Conservation (phyloP, 2,888 invertebrate species). For the Cabera pusaria region DNA sequence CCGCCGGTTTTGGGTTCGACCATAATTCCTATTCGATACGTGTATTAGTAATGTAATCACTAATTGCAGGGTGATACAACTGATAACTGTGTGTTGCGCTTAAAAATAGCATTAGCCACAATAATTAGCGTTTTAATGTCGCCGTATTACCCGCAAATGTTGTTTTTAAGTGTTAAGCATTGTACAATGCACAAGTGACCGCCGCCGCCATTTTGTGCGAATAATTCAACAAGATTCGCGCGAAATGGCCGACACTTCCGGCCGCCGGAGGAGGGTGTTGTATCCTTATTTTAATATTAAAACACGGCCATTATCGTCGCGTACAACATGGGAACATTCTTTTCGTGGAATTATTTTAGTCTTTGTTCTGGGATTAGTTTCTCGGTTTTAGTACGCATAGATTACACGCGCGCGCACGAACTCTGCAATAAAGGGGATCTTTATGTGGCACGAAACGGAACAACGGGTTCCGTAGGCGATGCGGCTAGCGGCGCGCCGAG, state of each 20-base stretch:
- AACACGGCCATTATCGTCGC: conserved; percentile 42
- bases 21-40: conserved; percentile 18
- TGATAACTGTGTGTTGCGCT: no score
- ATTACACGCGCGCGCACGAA: conserved; percentile 53
- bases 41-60: not conserved
- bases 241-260: conserved; percentile 65
- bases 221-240: conserved; percentile 74
- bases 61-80: no score
- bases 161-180: conserved; percentile 33
- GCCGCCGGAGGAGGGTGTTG: conserved; percentile 35
- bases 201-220: conserved; percentile 63
- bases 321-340: conserved; percentile 30
- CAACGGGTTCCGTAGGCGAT: conserved; percentile 47
- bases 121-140: conserved; percentile 33
- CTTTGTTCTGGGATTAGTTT: conserved; percentile 32
- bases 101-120: conserved; percentile 3
- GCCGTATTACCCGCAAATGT: conserved; percentile 50
- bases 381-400: conserved; percentile 45
- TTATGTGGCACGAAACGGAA: conserved; percentile 61
- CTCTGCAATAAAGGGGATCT: conserved; percentile 60
- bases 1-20: conserved; percentile 27
- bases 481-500: conserved; percentile 40
- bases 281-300: conserved; percentile 55
- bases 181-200: conserved; percentile 57
- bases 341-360: conserved; percentile 31